phyloP scores from a whole-genome alignment of 2,888 invertebrate species.

The Enoplolaimus lenunculus region DNA sequence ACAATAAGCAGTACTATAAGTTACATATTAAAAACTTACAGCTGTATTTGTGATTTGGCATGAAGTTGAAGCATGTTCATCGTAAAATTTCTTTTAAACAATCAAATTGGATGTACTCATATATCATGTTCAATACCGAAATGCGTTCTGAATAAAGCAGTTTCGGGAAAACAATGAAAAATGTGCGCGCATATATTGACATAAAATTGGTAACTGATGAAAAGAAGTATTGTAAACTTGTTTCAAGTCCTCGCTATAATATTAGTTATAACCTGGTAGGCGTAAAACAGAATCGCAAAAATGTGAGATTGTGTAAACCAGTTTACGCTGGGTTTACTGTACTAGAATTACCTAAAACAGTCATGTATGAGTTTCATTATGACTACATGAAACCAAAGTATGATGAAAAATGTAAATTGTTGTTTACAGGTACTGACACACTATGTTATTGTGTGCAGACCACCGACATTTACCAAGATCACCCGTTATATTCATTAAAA shows the following conservation, averaged over 20 bases:
- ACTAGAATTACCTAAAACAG: neutral
- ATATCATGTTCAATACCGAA: constrained; percentile 7
- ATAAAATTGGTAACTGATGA: neutral
- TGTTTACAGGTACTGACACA: neutral
- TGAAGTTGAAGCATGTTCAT: constrained; percentile 3
- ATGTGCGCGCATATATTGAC: neutral
- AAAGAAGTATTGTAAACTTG: neutral
- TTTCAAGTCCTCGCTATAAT: neutral
- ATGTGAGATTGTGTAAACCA: neutral
- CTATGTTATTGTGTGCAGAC: neutral
- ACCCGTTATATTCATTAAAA: neutral
- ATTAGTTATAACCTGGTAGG: neutral
- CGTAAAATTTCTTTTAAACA: neutral
- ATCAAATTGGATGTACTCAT: neutral
- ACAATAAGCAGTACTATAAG: neutral
- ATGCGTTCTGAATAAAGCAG: neutral
- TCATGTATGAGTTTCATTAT: neutral
- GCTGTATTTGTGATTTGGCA: neutral
- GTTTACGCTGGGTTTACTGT: neutral
- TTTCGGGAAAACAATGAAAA: neutral
- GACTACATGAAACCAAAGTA: neutral
- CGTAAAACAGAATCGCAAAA: neutral
- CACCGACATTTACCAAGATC: neutral
- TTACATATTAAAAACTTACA: neutral
- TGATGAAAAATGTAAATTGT: neutral